Conservation (phyloP, 2,113 vertebrate genomes). For the Uropsilus gracilis region DNA sequence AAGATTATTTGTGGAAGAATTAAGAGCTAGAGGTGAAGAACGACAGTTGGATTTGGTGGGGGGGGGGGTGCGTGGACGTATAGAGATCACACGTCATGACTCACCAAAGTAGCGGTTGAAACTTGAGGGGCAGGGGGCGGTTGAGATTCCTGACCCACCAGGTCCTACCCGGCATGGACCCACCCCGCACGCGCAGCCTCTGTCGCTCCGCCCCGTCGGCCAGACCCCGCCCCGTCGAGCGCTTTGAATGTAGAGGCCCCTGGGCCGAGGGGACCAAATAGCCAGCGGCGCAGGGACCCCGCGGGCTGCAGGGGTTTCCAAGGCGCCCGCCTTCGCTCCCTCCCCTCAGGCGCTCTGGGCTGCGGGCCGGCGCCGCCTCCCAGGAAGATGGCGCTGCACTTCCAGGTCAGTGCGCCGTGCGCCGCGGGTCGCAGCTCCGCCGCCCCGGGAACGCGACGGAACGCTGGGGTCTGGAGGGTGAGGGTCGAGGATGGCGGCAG, state of each 20-base stretch:
- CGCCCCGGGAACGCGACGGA: neutral
- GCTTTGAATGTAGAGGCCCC: neutral
- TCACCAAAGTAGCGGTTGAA: neutral
- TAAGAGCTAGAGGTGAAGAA: neutral
- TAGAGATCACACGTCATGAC: neutral
- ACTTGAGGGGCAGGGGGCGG: neutral
- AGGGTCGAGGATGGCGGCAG: neutral
- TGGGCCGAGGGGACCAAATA: neutral
- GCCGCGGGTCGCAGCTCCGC: neutral
- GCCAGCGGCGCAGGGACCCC: constrained; percentile 63
- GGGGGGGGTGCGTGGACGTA: neutral
- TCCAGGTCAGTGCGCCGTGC: constrained; percentile 75
- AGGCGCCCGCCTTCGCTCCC: neutral
- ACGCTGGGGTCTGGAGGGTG: neutral
- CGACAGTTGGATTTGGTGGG: neutral
- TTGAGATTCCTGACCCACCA: neutral
- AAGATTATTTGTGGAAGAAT: neutral
- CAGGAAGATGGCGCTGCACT: constrained; percentile 80
- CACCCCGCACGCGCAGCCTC: neutral
- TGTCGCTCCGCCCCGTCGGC: neutral
- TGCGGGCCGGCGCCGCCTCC: constrained; percentile 52
- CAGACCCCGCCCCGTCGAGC: neutral
- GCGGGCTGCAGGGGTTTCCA: neutral
- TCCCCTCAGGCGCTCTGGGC: neutral
- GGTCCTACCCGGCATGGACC: neutral